Conservation (phyloP, 2,113 vertebrate species). For the Chamaetylas fuelleborni region DNA sequence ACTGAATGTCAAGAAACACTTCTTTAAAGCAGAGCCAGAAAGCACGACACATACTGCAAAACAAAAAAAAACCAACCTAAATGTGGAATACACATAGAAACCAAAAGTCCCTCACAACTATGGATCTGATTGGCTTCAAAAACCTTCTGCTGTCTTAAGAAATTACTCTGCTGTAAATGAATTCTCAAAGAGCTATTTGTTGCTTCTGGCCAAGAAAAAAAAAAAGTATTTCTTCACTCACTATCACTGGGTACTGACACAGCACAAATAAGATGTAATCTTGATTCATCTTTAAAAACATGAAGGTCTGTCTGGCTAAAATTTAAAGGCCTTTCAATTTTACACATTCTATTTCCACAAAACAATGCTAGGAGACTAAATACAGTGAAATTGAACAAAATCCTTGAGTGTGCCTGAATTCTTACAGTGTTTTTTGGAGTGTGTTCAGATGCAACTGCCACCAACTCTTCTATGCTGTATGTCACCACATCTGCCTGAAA, state of each 20-base stretch:
- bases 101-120: not conserved
- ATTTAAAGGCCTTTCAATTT: not conserved
- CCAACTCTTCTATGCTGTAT: conserved; percentile 81
- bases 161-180: not conserved
- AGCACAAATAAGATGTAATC: not conserved
- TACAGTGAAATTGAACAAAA: fast-evolving
- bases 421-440: conserved; percentile 88
- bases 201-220: not conserved
- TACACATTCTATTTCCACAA: not conserved
- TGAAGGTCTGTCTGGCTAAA: not conserved
- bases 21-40: not conserved
- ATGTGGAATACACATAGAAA: not conserved
- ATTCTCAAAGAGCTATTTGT: not conserved
- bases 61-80: not conserved
- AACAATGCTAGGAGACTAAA: not conserved
- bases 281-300: not conserved
- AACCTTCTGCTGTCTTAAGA: not conserved
- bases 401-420: not conserved
- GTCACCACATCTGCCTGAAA: conserved; percentile 65
- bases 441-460: conserved; percentile 82
- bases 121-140: not conserved
- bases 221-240: not conserved
- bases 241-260: not conserved
- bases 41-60: not conserved
- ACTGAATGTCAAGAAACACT: not conserved